These are phyloP conservation scores for Macropis europaea DNA, from an alignment of 2,888 invertebrate species.

Conservation along the genomic window DNA sequence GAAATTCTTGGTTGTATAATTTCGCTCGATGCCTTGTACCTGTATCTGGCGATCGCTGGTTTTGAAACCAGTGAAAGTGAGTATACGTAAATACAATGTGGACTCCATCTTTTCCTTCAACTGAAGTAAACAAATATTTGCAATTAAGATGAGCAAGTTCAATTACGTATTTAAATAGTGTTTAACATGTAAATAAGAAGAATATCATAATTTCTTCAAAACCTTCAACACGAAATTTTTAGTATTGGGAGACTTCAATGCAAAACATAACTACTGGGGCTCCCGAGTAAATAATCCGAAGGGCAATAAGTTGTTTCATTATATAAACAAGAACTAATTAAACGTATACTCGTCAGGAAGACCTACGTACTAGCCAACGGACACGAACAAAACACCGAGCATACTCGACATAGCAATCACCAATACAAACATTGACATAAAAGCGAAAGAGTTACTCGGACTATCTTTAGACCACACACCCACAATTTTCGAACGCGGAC, in stretches of 20 bases:
- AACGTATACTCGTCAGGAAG: not conserved
- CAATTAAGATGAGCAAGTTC: not conserved
- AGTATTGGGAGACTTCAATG: not conserved
- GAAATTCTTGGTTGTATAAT: slow-evolving; percentile 25
- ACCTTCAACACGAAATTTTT: not conserved
- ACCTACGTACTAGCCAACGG: not conserved
- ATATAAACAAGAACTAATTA: not conserved
- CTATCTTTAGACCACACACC: not conserved
- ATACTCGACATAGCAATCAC: not conserved
- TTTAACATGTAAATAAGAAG: not conserved
- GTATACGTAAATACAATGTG: slow-evolving; percentile 3
- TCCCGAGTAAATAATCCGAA: not conserved
- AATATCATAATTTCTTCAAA: not conserved
- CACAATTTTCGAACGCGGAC: no score
- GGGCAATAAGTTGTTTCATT: not conserved
- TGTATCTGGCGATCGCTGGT: not conserved
- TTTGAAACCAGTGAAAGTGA: slow-evolving; percentile 18
- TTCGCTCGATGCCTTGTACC: not conserved
- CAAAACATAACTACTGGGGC: not conserved
- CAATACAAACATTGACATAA: not conserved
- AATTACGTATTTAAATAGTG: not conserved
- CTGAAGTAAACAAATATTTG: slow-evolving; percentile 3
- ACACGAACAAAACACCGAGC: not conserved
- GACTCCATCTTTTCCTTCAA: not conserved
- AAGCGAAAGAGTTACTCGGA: not conserved